Conservation (phyloP, 2,888 invertebrate species). For the Salticus scenicus region DNA sequence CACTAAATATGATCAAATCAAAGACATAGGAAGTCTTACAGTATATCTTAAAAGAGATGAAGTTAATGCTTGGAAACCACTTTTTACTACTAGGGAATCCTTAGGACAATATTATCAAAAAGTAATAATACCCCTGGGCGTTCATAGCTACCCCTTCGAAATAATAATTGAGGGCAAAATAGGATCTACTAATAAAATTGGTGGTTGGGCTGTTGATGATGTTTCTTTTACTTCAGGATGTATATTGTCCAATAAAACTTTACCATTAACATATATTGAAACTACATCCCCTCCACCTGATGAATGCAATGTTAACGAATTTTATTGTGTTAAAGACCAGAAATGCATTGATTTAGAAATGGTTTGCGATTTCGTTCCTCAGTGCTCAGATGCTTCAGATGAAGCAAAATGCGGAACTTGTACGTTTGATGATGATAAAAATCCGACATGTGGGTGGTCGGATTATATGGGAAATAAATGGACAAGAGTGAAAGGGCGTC, state of each 20-base stretch:
- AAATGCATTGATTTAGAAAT: conserved; percentile 43
- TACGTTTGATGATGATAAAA: conserved; percentile 53
- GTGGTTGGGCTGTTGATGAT: conserved; percentile 71
- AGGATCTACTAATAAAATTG: conserved; percentile 1
- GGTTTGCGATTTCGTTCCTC: conserved; percentile 69
- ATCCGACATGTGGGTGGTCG: conserved; percentile 68
- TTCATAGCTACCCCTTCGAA: conserved; percentile 61
- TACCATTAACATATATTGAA: conserved; percentile 38
- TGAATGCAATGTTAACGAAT: conserved; percentile 36
- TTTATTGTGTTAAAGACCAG: conserved; percentile 38
- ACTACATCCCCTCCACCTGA: conserved; percentile 31
- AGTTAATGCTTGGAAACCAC: conserved; percentile 38
- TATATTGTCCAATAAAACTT: conserved; percentile 27
- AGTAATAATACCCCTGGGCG: conserved; percentile 38
- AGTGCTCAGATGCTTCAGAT: conserved; percentile 67
- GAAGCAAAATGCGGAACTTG: conserved; percentile 69
- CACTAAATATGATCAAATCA: conserved; percentile 51
- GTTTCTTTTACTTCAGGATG: conserved; percentile 70
- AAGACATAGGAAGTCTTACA: conserved; percentile 46
- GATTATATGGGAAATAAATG: conserved; percentile 50
- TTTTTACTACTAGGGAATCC: conserved; percentile 28
- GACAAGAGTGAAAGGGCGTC: conserved; percentile 47
- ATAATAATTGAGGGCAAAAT: conserved; percentile 61
- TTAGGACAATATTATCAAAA: conserved; percentile 68
- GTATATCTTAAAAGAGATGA: conserved; percentile 57